Conservation (phyloP, 2,888 invertebrate species). For the Andrena bicolor region DNA sequence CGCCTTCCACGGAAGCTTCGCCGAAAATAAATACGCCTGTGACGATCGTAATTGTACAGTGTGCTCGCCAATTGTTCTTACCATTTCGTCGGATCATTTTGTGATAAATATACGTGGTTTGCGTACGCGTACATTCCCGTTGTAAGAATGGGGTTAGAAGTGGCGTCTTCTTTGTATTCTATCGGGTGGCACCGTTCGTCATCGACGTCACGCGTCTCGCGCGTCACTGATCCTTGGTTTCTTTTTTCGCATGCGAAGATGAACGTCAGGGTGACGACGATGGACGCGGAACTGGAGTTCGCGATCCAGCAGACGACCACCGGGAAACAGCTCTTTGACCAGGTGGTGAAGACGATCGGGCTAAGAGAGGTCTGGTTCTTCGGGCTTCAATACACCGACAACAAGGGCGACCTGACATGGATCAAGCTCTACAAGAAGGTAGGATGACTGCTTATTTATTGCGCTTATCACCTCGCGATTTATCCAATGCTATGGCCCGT, state of each 20-base stretch:
- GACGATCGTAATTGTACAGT: constrained; percentile 15
- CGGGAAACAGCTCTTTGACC: constrained; percentile 99
- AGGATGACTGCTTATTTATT: constrained; percentile 80
- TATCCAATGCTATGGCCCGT: background rate
- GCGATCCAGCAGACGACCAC: constrained; percentile 99
- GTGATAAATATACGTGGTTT: background rate
- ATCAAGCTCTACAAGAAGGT: constrained; percentile 99
- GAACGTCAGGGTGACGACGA: constrained; percentile 99
- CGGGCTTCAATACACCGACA: constrained; percentile 99
- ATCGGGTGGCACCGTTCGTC: constrained; percentile 18
- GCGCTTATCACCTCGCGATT: background rate
- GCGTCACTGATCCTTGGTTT: constrained; percentile 30
- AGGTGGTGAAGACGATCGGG: constrained; percentile 99
- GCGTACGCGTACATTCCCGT: too few species aligned
- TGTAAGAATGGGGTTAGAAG: constrained; percentile 16
- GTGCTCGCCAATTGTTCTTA: background rate
- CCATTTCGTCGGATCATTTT: background rate
- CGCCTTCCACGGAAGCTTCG: background rate
- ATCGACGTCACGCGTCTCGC: background rate
- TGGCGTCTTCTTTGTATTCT: constrained; percentile 26
- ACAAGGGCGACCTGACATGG: constrained; percentile 99
- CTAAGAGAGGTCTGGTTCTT: constrained; percentile 99
- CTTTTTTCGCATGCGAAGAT: constrained; percentile 88
- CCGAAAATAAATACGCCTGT: background rate
- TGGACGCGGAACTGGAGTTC: constrained; percentile 99